Conservation (phyloP, 2,113 vertebrate genomes). For the Onychostoma macrolepis region DNA sequence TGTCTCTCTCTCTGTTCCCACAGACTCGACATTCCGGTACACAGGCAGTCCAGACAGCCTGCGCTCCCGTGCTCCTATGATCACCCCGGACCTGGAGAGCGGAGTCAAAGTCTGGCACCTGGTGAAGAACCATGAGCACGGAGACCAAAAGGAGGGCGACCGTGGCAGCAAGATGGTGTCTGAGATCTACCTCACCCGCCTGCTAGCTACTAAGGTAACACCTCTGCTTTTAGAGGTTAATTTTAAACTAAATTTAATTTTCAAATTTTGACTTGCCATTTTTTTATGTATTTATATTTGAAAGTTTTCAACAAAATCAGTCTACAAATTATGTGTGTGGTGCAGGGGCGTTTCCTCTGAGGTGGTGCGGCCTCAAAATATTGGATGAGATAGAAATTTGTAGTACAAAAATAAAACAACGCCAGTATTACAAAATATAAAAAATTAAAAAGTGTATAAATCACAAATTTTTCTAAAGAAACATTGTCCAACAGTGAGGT, state of each 20-base stretch:
- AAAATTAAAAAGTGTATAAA: too few relatives aligned
- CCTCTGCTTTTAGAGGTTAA: not conserved
- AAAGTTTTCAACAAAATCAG: too few relatives aligned
- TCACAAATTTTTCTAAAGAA: too few relatives aligned
- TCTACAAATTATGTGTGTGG: too few relatives aligned
- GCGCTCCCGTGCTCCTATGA: slow-evolving; percentile 95
- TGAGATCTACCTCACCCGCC: slow-evolving; percentile 96
- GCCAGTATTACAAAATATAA: too few relatives aligned
- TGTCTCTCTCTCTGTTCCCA: not conserved
- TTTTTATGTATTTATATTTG: too few relatives aligned
- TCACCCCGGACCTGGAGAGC: slow-evolving; percentile 95
- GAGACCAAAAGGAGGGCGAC: slow-evolving; percentile 98
- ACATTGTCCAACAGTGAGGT: too few relatives aligned
- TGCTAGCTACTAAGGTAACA: slow-evolving; percentile 94
- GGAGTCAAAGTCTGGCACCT: slow-evolving; percentile 98
- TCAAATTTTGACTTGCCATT: too few relatives aligned
- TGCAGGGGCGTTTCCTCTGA: too few relatives aligned
- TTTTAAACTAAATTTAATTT: not conserved
- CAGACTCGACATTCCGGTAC: slow-evolving; percentile 97
- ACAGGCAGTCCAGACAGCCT: slow-evolving; percentile 97
- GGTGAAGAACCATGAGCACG: slow-evolving; percentile 98
- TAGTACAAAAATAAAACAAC: too few relatives aligned
- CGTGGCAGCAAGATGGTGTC: slow-evolving; percentile 99
- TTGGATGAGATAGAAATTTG: too few relatives aligned
- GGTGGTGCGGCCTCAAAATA: too few relatives aligned